Conservation (phyloP, 2,888 invertebrate genomes). For the Scaptomyza parva region DNA sequence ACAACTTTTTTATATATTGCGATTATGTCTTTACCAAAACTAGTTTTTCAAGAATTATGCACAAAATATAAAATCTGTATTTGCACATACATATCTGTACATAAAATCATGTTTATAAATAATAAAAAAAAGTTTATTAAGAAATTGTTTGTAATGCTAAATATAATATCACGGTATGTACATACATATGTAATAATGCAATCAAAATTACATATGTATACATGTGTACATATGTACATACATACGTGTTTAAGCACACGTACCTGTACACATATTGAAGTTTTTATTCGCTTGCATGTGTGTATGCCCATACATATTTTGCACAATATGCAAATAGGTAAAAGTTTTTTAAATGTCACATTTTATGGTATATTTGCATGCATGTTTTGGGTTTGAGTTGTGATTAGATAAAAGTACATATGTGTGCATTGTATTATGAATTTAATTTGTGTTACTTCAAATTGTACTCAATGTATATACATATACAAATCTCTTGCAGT, state of each 20-base stretch:
- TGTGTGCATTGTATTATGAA: background rate
- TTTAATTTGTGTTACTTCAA: background rate
- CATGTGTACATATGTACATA: background rate
- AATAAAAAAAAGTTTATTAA: slow-evolving; percentile 8
- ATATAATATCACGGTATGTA: background rate
- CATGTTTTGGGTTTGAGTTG: background rate
- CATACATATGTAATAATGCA: slow-evolving; percentile 18
- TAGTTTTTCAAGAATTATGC: background rate
- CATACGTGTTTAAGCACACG: slow-evolving; percentile 2
- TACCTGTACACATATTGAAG: slow-evolving; percentile 3
- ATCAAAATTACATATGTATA: slow-evolving; percentile 1
- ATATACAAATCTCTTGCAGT: slow-evolving; percentile 8
- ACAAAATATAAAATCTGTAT: background rate
- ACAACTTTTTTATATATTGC: background rate
- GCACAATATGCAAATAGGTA: slow-evolving; percentile 15
- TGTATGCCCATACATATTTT: slow-evolving; percentile 19
- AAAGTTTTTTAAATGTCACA: slow-evolving; percentile 2
- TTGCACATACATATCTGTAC: background rate
- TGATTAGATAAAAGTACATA: background rate
- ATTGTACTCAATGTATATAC: slow-evolving; percentile 1
- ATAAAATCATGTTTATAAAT: background rate
- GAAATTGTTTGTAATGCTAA: background rate
- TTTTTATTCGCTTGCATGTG: slow-evolving; percentile 1
- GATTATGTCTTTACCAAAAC: background rate
- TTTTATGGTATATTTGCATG: slow-evolving; percentile 2